Percentiles rank a stretch among this genome's conserved stretches.
phyloP scores from a whole-genome alignment of 2,888 invertebrate genomes.

The Sesia bembeciformis region DNA sequence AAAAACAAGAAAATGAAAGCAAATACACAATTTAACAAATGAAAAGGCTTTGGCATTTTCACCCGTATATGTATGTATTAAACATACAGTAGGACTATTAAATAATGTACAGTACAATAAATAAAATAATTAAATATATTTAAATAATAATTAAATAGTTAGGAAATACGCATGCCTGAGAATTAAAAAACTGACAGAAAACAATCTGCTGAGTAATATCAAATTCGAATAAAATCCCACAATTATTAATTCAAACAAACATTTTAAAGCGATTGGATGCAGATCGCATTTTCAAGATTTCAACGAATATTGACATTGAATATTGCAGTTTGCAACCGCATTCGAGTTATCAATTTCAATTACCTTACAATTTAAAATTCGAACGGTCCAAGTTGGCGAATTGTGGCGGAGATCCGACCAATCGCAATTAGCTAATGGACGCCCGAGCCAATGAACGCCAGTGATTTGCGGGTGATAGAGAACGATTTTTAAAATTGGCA shows the following conservation, averaged over 20 bases:
- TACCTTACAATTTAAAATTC: constrained; percentile 9
- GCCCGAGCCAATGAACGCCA: constrained; percentile 16
- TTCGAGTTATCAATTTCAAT: neutral
- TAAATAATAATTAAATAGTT: too few species aligned
- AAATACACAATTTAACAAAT: too few species aligned
- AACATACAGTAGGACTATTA: too few species aligned
- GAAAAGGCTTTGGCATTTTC: too few species aligned
- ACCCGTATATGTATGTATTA: too few species aligned
- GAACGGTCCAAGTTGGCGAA: constrained; percentile 15
- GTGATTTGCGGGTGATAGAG: constrained; percentile 8
- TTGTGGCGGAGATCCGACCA: constrained; percentile 23
- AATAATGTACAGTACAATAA: too few species aligned
- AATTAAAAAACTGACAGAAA: too few species aligned
- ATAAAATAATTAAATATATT: too few species aligned
- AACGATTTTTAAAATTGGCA: neutral
- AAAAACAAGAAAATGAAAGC: too few species aligned
- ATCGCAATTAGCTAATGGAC: constrained; percentile 40
- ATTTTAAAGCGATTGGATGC: neutral
- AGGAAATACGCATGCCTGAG: too few species aligned
- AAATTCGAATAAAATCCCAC: too few species aligned
- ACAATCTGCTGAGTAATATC: too few species aligned
- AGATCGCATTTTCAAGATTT: neutral
- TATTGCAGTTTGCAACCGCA: constrained; percentile 1
- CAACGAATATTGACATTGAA: constrained; percentile 1
- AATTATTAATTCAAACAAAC: neutral